Evolutionary conservation across 2,888 invertebrate species (phyloP), one percentile per base, ranked within the genome.

Genomic region (Augiades crinisus): DNA sequence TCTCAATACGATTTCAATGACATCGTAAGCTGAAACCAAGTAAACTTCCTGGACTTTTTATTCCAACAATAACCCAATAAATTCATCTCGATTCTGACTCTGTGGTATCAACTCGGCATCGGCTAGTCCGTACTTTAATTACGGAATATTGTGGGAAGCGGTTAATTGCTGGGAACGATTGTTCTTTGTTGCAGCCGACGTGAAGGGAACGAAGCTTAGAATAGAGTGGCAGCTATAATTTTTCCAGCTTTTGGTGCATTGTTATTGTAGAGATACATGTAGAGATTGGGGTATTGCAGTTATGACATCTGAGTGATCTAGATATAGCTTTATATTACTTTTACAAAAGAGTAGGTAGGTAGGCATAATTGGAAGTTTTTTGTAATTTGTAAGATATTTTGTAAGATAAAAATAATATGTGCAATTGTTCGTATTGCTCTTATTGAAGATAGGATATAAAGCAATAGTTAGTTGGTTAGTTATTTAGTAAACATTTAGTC

Each of bases 111-210:
- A 58, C 59, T 47, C 60, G 52, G 53, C 57, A 58, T 59, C 62
- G 64, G 62, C 37, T 33, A 37, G 16, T 14, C 22, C 38, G 38
- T 33, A 17, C 44, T 37, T 44, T 51, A 51, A 80, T 82, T 80
- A 70, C 63, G 61, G 62, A 51, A 51, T 37, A 38, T 37, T 63
- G 79, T 82, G 81, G 67, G 81, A 81, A 75, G 55, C 37, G 52
- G 31, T 65, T 78, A 74, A 80, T 79, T 78, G 78, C 70, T 75
- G 71, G 62, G 75, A 78, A 70, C 64, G 61, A 73, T 72, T 70
- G 70, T 72, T 63, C 70, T 71, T 75, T 76, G 77, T 77, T 38
- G 14, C 51, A 22, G 38, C 60, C 47, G 55, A 59, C 22, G 31
- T 37, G 51, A 37, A 64, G 61, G 59, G 65, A 62, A 61, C 62